phyloP scores from a whole-genome alignment of 2,888 invertebrate genomes.

The Melanchra persicariae region DNA sequence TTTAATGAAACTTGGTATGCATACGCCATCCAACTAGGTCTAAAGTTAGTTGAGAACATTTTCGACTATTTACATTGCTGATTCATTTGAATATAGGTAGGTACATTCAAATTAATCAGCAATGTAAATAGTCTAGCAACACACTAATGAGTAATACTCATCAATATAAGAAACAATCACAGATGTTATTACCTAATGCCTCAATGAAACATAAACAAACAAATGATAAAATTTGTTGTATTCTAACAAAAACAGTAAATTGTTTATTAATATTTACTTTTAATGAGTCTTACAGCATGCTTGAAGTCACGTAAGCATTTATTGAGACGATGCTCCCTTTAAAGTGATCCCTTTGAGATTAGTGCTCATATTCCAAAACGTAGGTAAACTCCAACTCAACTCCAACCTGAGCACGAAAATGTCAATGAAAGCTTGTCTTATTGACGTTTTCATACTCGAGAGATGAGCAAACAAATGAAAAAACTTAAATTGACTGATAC shows the following conservation, averaged over 20 bases:
- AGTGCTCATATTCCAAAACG: too few species aligned
- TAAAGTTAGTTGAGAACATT: too few species aligned
- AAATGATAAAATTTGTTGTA: conserved; percentile 13
- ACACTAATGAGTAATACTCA: conserved; percentile 13
- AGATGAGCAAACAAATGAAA: too few species aligned
- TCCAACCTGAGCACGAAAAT: too few species aligned
- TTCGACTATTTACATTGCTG: too few species aligned
- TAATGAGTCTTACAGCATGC: neutral
- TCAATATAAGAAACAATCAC: neutral
- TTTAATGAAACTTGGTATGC: too few species aligned
- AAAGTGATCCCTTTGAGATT: neutral
- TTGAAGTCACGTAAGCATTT: neutral
- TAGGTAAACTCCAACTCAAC: too few species aligned
- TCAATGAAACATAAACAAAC: conserved; percentile 34
- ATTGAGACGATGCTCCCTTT: neutral
- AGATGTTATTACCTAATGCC: neutral
- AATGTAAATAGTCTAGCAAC: neutral
- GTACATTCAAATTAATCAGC: conserved; percentile 2
- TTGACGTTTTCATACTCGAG: too few species aligned
- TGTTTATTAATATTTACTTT: conserved; percentile 4
- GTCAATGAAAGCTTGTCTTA: too few species aligned
- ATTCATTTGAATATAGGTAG: too few species aligned
- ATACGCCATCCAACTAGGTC: too few species aligned
- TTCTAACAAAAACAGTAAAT: neutral
- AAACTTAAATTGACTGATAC: too few species aligned